Percentiles rank a stretch among this genome's conserved stretches.
phyloP scores from a whole-genome alignment of 2,113 vertebrate genomes.

The Pionites leucogaster region DNA sequence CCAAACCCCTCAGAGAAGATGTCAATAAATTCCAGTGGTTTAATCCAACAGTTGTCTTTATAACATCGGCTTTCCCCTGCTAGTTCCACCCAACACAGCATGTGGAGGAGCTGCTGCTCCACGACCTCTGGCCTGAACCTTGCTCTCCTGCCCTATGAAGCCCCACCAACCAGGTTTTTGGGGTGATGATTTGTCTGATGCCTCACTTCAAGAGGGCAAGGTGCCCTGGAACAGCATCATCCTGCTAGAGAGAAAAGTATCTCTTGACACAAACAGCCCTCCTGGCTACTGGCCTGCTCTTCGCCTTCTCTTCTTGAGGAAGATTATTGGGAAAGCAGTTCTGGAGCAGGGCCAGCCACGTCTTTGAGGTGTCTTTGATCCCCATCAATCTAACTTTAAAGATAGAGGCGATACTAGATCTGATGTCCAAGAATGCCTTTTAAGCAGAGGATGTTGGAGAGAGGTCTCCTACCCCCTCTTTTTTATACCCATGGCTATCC shows the following conservation, averaged over 20 bases:
- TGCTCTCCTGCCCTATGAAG: background rate
- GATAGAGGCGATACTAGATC: background rate
- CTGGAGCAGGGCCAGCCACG: conserved; percentile 25
- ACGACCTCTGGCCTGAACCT: background rate
- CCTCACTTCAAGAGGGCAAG: background rate
- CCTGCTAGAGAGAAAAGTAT: background rate
- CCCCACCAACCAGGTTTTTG: background rate
- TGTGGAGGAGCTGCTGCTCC: background rate
- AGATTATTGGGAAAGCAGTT: conserved; percentile 42
- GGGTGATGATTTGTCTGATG: background rate
- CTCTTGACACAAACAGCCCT: conserved; percentile 2
- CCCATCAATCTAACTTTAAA: conserved; percentile 25
- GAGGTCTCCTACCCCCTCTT: background rate
- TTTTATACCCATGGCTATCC: background rate
- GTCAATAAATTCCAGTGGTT: background rate
- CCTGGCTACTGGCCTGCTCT: background rate
- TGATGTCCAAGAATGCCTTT: background rate
- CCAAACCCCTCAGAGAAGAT: background rate
- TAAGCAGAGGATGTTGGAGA: background rate
- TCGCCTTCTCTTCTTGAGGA: conserved; percentile 14
- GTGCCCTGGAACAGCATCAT: background rate
- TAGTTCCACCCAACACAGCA: background rate
- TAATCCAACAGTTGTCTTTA: background rate
- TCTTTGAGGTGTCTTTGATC: conserved; percentile 12
- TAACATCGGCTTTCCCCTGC: background rate